Conservation (phyloP, 2,888 invertebrate species). For the Autographa gamma region DNA sequence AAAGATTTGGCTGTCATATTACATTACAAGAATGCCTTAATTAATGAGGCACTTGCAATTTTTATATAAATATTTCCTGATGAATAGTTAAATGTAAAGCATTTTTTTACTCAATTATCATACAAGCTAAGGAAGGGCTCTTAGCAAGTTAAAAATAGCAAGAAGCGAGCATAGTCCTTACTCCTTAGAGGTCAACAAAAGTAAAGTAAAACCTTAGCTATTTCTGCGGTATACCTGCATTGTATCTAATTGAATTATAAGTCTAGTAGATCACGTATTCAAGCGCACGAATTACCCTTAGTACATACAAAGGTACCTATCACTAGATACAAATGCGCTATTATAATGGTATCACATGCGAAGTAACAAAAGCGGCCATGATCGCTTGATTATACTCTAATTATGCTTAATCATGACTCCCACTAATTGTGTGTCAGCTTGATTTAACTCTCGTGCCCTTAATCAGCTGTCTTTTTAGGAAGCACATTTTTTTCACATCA, state of each 20-base stretch:
- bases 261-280: conserved; percentile 13
- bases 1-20: background rate
- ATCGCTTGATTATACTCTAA: conserved; percentile 9
- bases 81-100: too few relatives aligned
- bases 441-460: background rate
- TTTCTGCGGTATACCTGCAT: too few relatives aligned
- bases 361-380: conserved; percentile 17
- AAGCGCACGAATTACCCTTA: background rate
- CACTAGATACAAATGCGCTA: conserved; percentile 29
- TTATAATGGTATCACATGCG: conserved; percentile 23
- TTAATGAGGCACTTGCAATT: too few relatives aligned
- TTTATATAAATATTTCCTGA: too few relatives aligned
- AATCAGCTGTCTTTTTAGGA: background rate
- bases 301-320: conserved; percentile 17
- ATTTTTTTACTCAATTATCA: too few relatives aligned
- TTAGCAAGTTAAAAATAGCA: too few relatives aligned
- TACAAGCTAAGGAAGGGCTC: too few relatives aligned
- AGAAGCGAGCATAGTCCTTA: too few relatives aligned
- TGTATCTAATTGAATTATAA: background rate
- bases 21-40: too few relatives aligned
- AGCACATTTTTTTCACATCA: too few relatives aligned
- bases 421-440: background rate
- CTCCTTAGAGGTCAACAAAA: too few relatives aligned
- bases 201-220: too few relatives aligned
- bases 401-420: conserved; percentile 7